Evolutionary conservation across 2,888 invertebrate genomes (phyloP).

Genomic region (Mythimna lalbum): DNA sequence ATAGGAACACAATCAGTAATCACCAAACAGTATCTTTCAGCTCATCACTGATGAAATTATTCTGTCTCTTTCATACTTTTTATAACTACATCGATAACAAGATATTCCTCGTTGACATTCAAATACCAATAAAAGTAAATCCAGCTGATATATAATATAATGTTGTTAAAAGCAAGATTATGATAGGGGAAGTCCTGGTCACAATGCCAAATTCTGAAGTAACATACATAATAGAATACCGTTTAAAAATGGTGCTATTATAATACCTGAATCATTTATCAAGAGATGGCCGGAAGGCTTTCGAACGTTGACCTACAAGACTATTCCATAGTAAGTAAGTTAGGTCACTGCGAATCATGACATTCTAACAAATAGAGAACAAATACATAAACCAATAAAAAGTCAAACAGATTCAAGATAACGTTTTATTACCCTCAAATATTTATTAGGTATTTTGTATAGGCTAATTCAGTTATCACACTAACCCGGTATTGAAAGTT

Average conservation of each 20-base stretch:
- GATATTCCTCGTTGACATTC: slow-evolving; percentile 20
- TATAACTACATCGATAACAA: not conserved
- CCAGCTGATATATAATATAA: not conserved
- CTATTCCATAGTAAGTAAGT: slow-evolving; percentile 19
- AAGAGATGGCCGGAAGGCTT: slow-evolving; percentile 22
- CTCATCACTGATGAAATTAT: not conserved
- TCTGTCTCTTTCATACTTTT: not conserved
- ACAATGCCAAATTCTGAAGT: slow-evolving; percentile 4
- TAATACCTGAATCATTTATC: slow-evolving; percentile 43
- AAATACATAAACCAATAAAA: slow-evolving; percentile 42
- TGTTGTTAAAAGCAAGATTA: not conserved
- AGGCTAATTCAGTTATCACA: slow-evolving; percentile 48
- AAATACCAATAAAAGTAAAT: slow-evolving; percentile 28
- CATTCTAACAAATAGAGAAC: not conserved
- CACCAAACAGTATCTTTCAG: not conserved
- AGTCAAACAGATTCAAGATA: slow-evolving; percentile 32
- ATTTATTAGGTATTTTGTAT: slow-evolving; percentile 40
- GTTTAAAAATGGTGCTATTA: slow-evolving; percentile 13
- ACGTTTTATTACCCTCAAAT: slow-evolving; percentile 44
- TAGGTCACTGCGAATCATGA: slow-evolving; percentile 20
- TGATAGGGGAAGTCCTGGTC: not conserved
- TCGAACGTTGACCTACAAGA: slow-evolving; percentile 21
- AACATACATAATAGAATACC: not conserved
- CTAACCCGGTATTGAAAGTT: slow-evolving; percentile 51
- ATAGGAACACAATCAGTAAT: too few species aligned